phyloP scores from a whole-genome alignment of 2,797 vertebrate species.

The Mareca penelope region DNA sequence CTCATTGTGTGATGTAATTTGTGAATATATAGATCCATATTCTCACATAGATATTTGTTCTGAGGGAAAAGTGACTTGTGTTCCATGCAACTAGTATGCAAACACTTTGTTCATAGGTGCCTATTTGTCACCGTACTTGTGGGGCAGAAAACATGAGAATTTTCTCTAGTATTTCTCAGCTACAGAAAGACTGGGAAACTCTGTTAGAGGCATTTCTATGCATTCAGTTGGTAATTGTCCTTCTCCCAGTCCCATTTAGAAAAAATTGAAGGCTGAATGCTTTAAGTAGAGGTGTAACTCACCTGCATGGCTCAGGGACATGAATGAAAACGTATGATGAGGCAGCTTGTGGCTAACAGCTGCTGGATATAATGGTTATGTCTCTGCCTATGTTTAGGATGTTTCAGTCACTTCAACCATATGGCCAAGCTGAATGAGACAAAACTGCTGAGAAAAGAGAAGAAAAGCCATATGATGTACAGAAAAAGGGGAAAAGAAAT shows the following conservation, averaged over 20 bases:
- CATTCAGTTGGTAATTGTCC: not conserved
- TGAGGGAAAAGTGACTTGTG: not conserved
- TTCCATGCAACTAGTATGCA: not conserved
- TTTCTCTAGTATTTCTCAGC: not conserved
- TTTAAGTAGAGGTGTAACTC: not conserved
- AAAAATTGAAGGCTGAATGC: not conserved
- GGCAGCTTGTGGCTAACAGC: not conserved
- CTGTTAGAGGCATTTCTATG: not conserved
- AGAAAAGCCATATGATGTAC: not conserved
- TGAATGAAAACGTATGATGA: not conserved
- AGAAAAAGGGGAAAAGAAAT: not conserved
- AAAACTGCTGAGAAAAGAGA: not conserved
- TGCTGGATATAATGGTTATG: not conserved
- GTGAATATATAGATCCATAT: not conserved
- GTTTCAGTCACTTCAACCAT: not conserved
- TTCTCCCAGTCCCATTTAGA: not conserved
- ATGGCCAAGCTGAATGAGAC: not conserved
- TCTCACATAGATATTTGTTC: not conserved
- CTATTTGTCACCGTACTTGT: not conserved
- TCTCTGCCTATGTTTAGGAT: not conserved
- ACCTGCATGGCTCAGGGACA: not conserved
- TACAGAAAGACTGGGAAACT: not conserved
- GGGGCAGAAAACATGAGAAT: not conserved
- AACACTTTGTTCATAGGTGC: rapidly evolving
- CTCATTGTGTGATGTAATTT: not conserved